These are phyloP conservation scores for Pipistrellus pygmaeus DNA, from an alignment of 2,797 vertebrate genomes.

Conservation along the genomic window DNA sequence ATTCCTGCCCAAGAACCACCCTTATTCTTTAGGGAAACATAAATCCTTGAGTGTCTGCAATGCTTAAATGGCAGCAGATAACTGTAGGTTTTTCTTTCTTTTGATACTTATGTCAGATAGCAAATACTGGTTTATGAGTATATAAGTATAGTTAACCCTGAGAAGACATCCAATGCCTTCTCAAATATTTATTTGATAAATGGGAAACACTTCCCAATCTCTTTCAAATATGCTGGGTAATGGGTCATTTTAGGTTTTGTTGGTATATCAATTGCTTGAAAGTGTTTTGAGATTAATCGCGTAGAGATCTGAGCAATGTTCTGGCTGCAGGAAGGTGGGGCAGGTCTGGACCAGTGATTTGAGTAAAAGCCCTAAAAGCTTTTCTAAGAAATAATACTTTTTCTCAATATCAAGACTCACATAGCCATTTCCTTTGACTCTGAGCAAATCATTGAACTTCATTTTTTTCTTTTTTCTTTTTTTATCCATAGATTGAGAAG, in stretches of 20 bases:
- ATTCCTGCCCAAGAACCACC: conserved; percentile 17
- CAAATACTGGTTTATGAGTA: background rate
- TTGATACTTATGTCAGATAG: background rate
- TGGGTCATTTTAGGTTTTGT: conserved; percentile 61
- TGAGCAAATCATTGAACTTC: conserved; percentile 63
- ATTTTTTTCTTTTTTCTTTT: background rate
- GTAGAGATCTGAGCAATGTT: background rate
- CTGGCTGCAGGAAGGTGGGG: background rate
- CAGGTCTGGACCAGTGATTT: conserved; percentile 1
- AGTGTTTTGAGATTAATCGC: conserved; percentile 47
- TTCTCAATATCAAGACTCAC: background rate
- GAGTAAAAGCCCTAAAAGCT: conserved; percentile 6
- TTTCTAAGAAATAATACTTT: conserved; percentile 41
- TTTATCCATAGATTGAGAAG: conserved; percentile 43
- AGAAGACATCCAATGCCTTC: conserved; percentile 37
- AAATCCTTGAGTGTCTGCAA: conserved; percentile 46
- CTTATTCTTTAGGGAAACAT: conserved; percentile 52
- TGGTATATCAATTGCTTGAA: conserved; percentile 53
- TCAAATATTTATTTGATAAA: conserved; percentile 65
- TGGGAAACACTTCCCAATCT: conserved; percentile 41
- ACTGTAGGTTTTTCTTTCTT: background rate
- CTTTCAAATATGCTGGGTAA: background rate
- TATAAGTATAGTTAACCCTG: conserved; percentile 47
- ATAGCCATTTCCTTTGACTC: conserved; percentile 54
- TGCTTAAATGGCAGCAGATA: background rate